Percentiles rank a stretch among this genome's conserved stretches.
phyloP scores from a whole-genome alignment of 2,797 vertebrate genomes.

The Gallinago solitaria region DNA sequence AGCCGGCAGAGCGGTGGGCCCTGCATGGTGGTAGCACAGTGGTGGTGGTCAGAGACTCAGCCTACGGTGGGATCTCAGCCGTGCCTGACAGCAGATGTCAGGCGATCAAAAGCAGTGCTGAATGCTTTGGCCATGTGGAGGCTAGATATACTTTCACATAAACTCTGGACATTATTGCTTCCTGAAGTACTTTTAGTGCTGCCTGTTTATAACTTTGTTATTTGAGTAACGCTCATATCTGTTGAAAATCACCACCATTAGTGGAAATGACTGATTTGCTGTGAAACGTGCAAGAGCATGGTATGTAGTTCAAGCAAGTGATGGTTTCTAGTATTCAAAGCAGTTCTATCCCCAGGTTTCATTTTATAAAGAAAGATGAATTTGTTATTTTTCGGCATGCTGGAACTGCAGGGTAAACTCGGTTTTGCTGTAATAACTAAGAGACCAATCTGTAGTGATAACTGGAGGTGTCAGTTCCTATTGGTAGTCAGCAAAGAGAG shows the following conservation, averaged over 20 bases:
- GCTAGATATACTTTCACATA: not conserved
- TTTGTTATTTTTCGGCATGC: not conserved
- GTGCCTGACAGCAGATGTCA: not conserved
- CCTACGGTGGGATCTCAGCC: not conserved
- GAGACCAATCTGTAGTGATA: not conserved
- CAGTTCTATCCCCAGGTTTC: not conserved
- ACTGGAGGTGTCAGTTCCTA: not conserved
- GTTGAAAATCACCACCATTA: not conserved
- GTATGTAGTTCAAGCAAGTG: not conserved
- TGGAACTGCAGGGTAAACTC: not conserved
- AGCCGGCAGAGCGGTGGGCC: rapidly evolving
- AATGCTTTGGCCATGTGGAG: not conserved
- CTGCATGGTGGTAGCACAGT: too few relatives aligned
- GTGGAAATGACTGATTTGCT: not conserved
- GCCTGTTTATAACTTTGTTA: not conserved
- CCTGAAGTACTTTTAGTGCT: not conserved
- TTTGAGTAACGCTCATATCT: rapidly evolving
- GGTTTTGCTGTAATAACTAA: not conserved
- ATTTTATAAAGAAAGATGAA: not conserved
- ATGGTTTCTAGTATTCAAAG: not conserved
- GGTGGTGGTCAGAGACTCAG: not conserved
- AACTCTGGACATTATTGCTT: not conserved
- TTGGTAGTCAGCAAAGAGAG: not conserved
- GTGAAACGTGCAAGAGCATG: not conserved
- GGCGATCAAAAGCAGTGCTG: not conserved